Evolutionary conservation across 2,113 vertebrate genomes (phyloP).

Genomic region (Orthochromis malagaraziensis): DNA sequence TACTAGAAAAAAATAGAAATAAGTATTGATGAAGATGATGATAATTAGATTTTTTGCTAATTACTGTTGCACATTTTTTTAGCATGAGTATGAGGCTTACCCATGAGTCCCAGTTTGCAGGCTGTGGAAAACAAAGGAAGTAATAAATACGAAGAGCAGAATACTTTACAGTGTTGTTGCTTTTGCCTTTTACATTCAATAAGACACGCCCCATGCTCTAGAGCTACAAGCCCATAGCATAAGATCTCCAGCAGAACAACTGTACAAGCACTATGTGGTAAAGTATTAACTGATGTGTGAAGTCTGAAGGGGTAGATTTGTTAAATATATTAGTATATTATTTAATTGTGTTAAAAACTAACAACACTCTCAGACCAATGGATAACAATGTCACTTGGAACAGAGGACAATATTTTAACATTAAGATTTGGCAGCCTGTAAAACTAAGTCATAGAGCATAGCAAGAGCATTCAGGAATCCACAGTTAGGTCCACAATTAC

Average conservation of each 20-base stretch:
- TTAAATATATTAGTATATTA: not conserved
- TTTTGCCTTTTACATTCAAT: not conserved
- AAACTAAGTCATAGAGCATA: not conserved
- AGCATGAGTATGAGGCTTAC: conserved; percentile 24
- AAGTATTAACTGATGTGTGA: not conserved
- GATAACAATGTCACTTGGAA: not conserved
- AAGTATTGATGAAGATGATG: not conserved
- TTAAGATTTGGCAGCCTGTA: not conserved
- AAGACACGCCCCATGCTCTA: conserved; percentile 23
- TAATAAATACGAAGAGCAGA: not conserved
- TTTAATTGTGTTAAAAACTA: not conserved
- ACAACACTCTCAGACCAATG: not conserved
- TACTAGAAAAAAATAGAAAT: not conserved
- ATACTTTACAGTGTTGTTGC: not conserved
- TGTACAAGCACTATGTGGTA: not conserved
- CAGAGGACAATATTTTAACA: not conserved
- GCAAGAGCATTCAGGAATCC: not conserved
- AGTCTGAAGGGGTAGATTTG: not conserved
- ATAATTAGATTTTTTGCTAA: not conserved
- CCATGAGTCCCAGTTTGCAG: conserved; percentile 65
- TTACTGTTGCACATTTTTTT: not conserved
- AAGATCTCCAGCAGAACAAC: conserved; percentile 3
- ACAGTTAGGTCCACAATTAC: not conserved
- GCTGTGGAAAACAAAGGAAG: conserved; percentile 21
- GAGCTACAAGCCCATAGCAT: conserved; percentile 8